Evolutionary conservation across 2,888 invertebrate species (phyloP), one percentile per base, ranked within the genome.

Genomic region (Ophioninae sp.): DNA sequence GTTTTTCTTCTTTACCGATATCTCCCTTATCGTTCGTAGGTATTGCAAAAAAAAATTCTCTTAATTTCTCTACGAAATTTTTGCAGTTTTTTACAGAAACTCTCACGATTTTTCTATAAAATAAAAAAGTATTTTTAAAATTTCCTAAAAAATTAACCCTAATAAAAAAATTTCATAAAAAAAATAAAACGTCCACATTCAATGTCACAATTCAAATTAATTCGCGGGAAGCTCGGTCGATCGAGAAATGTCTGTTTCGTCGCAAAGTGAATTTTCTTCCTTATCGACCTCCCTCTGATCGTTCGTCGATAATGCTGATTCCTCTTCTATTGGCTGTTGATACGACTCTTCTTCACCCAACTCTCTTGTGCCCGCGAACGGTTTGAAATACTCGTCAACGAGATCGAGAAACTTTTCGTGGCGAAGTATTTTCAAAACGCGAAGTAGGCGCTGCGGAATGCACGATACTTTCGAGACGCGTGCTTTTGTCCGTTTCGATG

Each of bases 361-460:
- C 6, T 61, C 65, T 44, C 7, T 59, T 6, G 68, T n/a, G 9
- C 41, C 17, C 5, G 13, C 67, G 23, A 61, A 63, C 6, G 85
- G 82, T 22, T 84, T 82, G 61, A 86, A 86, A 73, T 85, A 84
- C 30, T 79, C 56, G 8, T 72, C 71, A 20, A 85, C 81, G 22
- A 86, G 39, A 68, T 79, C 69, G 22, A 84, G 74, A 74, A 85
- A 85, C 76, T 80, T 85, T n/a, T 82, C 78, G 51, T 85, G 82
- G 44, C 85, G 81, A 7, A 85, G 56, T 63, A 85, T 83, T 8
- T 80, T 65, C 13, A 85, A 37, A 51, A 81, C 71, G 17, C 83
- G 79, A 37, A 85, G 74, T 30, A 85, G 63, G 37, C 59, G 83
- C 6, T 61, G 71, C 7, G 86, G 85, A n/a, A 85, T 63, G 61